Conservation (phyloP, 2,113 vertebrate genomes). For the Oncorhynchus clarkii region DNA sequence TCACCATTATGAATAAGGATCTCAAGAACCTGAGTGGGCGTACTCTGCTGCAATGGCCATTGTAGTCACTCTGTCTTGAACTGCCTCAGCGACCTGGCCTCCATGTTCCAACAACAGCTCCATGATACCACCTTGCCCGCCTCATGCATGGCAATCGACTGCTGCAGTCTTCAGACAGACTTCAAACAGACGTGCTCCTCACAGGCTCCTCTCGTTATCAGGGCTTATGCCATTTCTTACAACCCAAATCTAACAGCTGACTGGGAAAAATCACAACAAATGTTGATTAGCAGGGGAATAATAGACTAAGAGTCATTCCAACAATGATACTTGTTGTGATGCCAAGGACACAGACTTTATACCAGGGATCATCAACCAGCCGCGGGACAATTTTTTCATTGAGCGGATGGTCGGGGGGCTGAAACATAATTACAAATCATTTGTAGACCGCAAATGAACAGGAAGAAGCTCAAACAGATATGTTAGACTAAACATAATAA, state of each 20-base stretch:
- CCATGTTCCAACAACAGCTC: conserved; percentile 76
- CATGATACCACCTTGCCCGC: conserved; percentile 77
- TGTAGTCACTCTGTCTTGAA: conserved; percentile 80
- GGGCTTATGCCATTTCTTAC: conserved; percentile 69
- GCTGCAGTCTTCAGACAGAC: conserved; percentile 9
- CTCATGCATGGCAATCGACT: conserved; percentile 84
- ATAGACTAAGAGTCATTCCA: neutral
- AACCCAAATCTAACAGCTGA: conserved; percentile 78
- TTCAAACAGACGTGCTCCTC: conserved; percentile 79
- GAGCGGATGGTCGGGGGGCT: no score
- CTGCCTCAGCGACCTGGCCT: conserved; percentile 70
- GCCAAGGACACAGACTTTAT: neutral
- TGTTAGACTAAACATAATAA: conserved; percentile 52
- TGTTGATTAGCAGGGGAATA: neutral
- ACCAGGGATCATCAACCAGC: neutral
- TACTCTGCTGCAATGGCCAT: conserved; percentile 80
- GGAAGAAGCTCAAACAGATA: conserved; percentile 69
- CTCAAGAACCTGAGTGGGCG: conserved; percentile 78
- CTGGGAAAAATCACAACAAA: conserved; percentile 13
- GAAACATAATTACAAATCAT: no score
- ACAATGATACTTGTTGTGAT: neutral
- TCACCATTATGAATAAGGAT: conserved; percentile 82
- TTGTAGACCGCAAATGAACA: no score
- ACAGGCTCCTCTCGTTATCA: conserved; percentile 74
- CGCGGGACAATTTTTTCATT: no score